Evolutionary conservation across 1,140 invertebrate genomes (phyloP).

Genomic region (Teleopsis dalmanni): DNA sequence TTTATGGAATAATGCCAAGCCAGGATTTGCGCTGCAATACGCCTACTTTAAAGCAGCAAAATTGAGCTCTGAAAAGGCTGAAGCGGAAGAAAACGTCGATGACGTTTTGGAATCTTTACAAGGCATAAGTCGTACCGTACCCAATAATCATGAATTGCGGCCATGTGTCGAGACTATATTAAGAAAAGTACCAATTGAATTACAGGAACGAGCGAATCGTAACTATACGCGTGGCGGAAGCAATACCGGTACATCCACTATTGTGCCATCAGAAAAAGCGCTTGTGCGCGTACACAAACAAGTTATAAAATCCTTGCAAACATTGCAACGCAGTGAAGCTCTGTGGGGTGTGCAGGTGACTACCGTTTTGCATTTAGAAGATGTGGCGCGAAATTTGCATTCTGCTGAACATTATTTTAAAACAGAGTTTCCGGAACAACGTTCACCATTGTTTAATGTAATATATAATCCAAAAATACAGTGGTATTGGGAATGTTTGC

Average conservation of each 20-base stretch:
- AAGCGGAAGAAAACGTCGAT: conserved; percentile 92
- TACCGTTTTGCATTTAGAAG: conserved; percentile 75
- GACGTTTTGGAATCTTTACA: conserved; percentile 84
- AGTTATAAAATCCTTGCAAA: conserved; percentile 82
- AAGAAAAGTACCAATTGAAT: conserved; percentile 72
- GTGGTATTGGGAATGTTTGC: conserved; percentile 91
- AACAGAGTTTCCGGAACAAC: conserved; percentile 59
- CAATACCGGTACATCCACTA: conserved; percentile 57
- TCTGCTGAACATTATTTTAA: conserved; percentile 71
- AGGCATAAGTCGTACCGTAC: conserved; percentile 59
- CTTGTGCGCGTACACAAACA: conserved; percentile 74
- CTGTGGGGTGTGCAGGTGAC: conserved; percentile 86
- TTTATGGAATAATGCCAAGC: conserved; percentile 77
- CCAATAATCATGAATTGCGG: conserved; percentile 59
- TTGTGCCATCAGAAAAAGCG: conserved; percentile 70
- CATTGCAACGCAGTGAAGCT: conserved; percentile 79
- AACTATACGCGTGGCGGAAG: conserved; percentile 60
- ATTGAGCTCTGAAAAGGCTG: conserved; percentile 90
- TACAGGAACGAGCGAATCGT: conserved; percentile 47
- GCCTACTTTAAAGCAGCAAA: conserved; percentile 97
- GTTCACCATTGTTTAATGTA: conserved; percentile 50
- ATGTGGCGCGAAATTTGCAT: conserved; percentile 72
- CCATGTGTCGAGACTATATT: conserved; percentile 78
- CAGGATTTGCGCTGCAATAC: conserved; percentile 73
- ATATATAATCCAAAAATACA: conserved; percentile 66